Conservation (phyloP, 2,888 invertebrate genomes). For the Sphinx pinastri region DNA sequence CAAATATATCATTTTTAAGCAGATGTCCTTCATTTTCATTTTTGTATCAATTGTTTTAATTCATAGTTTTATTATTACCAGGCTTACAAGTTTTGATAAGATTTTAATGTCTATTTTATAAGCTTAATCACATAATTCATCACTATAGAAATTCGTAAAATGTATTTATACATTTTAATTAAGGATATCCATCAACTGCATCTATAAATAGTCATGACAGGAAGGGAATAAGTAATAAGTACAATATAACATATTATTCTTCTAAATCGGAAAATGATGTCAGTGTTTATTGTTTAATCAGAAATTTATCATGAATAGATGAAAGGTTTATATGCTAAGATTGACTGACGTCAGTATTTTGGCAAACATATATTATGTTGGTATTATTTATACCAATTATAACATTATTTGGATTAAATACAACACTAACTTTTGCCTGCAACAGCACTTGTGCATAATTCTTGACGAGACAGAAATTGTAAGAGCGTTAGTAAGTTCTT, state of each 20-base stretch:
- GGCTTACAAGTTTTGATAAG: not conserved
- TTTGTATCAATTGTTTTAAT: not conserved
- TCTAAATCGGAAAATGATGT: not conserved
- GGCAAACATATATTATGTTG: too few relatives aligned
- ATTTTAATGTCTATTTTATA: not conserved
- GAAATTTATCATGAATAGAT: not conserved
- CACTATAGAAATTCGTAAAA: not conserved
- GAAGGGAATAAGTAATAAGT: not conserved
- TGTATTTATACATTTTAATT: conserved; percentile 21
- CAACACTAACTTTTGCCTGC: too few relatives aligned
- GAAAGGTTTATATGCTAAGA: too few relatives aligned
- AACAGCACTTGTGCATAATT: too few relatives aligned
- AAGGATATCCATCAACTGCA: conserved; percentile 14
- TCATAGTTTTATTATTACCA: not conserved
- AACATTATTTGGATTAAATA: too few relatives aligned
- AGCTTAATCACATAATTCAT: not conserved
- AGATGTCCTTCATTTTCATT: not conserved
- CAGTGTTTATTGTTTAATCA: not conserved
- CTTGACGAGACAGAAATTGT: too few relatives aligned
- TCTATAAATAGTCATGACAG: conserved; percentile 14
- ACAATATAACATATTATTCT: not conserved
- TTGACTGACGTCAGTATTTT: too few relatives aligned
- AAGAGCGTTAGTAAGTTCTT: too few relatives aligned
- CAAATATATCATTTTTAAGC: not conserved
- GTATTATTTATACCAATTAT: too few relatives aligned